phyloP scores from a whole-genome alignment of 2,113 vertebrate species.

The Hippocampus zosterae region DNA sequence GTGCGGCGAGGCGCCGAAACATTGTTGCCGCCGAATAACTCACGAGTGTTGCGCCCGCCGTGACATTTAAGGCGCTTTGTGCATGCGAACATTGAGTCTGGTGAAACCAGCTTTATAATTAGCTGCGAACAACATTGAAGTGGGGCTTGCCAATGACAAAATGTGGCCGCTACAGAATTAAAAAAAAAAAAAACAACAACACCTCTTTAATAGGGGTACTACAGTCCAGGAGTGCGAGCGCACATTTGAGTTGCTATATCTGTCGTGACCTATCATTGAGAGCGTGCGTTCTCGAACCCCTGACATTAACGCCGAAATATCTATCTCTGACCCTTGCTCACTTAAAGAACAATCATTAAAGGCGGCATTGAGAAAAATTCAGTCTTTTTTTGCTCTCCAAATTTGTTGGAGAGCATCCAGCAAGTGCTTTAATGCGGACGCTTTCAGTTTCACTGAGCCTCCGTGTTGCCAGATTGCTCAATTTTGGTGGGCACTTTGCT shows the following conservation, averaged over 20 bases:
- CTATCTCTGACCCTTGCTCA: background rate
- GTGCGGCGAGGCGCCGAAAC: background rate
- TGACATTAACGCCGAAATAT: background rate
- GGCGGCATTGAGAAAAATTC: background rate
- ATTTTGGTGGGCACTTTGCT: no score
- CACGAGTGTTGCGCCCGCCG: background rate
- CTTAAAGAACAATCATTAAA: background rate
- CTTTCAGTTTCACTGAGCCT: background rate
- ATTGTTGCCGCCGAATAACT: constrained; percentile 2
- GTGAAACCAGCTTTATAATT: background rate
- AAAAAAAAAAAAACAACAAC: background rate
- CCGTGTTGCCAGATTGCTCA: no score
- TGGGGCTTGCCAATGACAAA: background rate
- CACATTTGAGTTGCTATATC: background rate
- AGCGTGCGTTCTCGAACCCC: background rate
- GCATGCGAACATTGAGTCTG: background rate
- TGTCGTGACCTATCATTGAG: background rate
- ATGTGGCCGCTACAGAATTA: background rate
- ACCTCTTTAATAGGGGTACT: background rate
- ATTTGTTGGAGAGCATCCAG: no score
- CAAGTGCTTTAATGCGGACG: no score
- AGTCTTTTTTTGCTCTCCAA: background rate
- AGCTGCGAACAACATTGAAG: background rate
- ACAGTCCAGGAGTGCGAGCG: background rate
- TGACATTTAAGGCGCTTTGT: background rate